A percentile compares a stretch with the other conserved stretches of the same genome.
These are phyloP conservation scores for Rapana venosa DNA, from an alignment of 2,888 invertebrate genomes.

Conservation along the genomic window DNA sequence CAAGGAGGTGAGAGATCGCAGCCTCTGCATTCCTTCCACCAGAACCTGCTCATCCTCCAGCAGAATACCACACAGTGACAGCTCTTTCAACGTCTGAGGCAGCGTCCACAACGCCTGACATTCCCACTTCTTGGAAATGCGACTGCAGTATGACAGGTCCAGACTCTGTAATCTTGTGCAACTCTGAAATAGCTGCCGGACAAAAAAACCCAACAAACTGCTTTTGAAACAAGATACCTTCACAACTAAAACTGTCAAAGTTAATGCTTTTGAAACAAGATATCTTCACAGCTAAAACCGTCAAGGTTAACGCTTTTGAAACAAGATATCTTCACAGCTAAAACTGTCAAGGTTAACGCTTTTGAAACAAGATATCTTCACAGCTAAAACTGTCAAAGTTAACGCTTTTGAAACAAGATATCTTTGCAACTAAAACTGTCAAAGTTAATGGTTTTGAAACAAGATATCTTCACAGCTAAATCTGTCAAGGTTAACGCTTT, in stretches of 20 bases:
- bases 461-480: no score
- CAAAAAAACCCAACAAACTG: not conserved
- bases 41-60: conserved; percentile 66
- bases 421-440: no score
- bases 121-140: conserved; percentile 59
- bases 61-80: conserved; percentile 71
- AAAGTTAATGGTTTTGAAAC: no score
- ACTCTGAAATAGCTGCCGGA: conserved; percentile 66
- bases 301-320: not conserved
- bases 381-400: not conserved
- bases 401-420: not conserved
- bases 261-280: not conserved
- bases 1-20: conserved; percentile 60
- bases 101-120: conserved; percentile 67
- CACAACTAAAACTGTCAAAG: not conserved
- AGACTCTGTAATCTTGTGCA: conserved; percentile 65
- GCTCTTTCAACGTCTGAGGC: conserved; percentile 65
- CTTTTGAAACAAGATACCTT: not conserved
- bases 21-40: conserved; percentile 66
- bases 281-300: no score
- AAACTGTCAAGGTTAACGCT: not conserved
- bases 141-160: conserved; percentile 73
- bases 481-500: no score
- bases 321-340: no score
- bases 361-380: not conserved